Evolutionary conservation across 2,797 vertebrate genomes (phyloP).

Genomic region (Leucoraja ocellata): DNA sequence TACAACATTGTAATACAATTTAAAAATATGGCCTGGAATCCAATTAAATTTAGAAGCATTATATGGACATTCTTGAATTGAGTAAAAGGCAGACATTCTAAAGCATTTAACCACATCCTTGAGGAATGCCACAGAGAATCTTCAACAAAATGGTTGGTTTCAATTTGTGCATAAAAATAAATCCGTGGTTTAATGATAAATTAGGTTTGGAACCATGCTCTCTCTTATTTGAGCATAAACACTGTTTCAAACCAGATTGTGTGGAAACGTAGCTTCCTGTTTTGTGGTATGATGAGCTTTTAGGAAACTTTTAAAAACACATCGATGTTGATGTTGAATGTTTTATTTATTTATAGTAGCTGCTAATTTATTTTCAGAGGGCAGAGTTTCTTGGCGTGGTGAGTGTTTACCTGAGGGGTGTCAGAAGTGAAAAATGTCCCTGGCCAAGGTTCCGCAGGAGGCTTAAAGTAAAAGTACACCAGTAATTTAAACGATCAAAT

Average conservation of each 20-base stretch:
- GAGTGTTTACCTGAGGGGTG: not conserved
- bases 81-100: not conserved
- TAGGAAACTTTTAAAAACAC: not conserved
- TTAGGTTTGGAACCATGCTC: not conserved
- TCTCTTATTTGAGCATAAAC: not conserved
- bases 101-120: constrained; percentile 23
- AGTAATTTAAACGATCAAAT: no score
- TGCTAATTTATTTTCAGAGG: not conserved
- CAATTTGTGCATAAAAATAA: not conserved
- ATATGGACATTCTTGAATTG: not conserved
- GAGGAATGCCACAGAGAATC: not conserved
- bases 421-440: not conserved
- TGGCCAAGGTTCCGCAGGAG: not conserved
- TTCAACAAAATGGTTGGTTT: not conserved
- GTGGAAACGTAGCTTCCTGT: constrained; percentile 16
- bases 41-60: not conserved
- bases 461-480: no score
- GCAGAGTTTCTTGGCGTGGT: not conserved
- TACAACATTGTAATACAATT: not conserved
- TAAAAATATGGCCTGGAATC: not conserved
- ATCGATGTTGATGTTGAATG: not conserved
- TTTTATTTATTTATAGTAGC: not conserved
- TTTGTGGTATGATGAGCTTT: not conserved
- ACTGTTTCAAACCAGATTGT: not conserved
- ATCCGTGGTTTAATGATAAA: not conserved